Percentiles rank a stretch among this genome's conserved stretches.
phyloP scores from a whole-genome alignment of 2,113 vertebrate species.

The Salvelinus fontinalis region DNA sequence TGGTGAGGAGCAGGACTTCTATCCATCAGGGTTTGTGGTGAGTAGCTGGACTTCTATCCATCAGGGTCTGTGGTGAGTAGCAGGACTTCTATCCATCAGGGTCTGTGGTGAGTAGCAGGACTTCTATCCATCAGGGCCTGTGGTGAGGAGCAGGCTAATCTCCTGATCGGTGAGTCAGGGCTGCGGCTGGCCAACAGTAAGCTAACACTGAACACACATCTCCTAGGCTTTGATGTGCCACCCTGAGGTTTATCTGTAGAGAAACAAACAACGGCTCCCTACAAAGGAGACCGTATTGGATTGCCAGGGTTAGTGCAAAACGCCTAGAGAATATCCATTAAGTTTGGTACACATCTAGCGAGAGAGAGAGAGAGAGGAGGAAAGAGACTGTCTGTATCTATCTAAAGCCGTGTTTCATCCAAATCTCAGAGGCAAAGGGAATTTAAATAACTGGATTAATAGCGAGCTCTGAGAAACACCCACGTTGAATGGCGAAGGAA shows the following conservation, averaged over 20 bases:
- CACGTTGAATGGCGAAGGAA: slow-evolving; percentile 3
- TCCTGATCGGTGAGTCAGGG: background rate
- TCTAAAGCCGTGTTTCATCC: background rate
- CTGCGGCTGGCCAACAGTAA: background rate
- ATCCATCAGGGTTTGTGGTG: background rate
- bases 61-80: too few relatives aligned
- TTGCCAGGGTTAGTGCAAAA: slow-evolving; percentile 33
- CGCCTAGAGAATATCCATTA: slow-evolving; percentile 36
- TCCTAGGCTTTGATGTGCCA: slow-evolving; percentile 53
- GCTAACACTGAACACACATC: slow-evolving; percentile 1
- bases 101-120: background rate
- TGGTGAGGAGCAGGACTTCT: too few relatives aligned
- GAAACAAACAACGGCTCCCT: slow-evolving; percentile 55
- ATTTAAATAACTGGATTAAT: slow-evolving; percentile 39
- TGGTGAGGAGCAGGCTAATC: background rate
- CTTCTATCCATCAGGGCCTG: too few relatives aligned
- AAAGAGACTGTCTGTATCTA: background rate
- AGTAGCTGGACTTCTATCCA: background rate
- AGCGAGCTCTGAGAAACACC: slow-evolving; percentile 30
- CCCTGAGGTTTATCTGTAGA: slow-evolving; percentile 49
- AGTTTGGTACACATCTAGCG: background rate
- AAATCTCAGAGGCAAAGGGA: slow-evolving; percentile 31
- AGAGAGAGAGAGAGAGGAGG: background rate
- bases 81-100: background rate
- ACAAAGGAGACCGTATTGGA: slow-evolving; percentile 30